Evolutionary conservation across 2,888 invertebrate genomes (phyloP).

Genomic region (Drosophila parthenogenetica): DNA sequence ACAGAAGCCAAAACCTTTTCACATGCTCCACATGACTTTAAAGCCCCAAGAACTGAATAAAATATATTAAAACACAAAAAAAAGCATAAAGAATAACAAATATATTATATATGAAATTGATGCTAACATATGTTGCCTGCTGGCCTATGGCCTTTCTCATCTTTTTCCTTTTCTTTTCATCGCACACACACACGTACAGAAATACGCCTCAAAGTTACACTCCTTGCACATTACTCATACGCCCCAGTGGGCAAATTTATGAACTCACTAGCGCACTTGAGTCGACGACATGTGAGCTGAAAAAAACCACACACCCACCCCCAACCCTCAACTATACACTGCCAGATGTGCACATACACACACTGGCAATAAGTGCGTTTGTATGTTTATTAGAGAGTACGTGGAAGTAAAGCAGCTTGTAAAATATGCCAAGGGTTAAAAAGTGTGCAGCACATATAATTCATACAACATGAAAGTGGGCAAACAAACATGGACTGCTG

Average conservation of each 20-base stretch:
- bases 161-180: constrained; percentile 46
- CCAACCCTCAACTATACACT: constrained; percentile 16
- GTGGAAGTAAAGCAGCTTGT: constrained; percentile 74
- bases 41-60: constrained; percentile 6
- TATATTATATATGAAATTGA: constrained; percentile 60
- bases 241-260: constrained; percentile 82
- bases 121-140: constrained; percentile 68
- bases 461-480: constrained; percentile 69
- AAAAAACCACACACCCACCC: constrained; percentile 31
- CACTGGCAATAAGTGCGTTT: constrained; percentile 69
- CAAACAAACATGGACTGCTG: constrained; percentile 41
- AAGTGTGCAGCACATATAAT: constrained; percentile 77
- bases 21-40: not conserved
- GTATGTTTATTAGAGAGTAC: constrained; percentile 72
- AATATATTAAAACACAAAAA: constrained; percentile 6
- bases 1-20: constrained; percentile 14
- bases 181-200: constrained; percentile 16
- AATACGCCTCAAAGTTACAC: constrained; percentile 57
- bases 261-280: constrained; percentile 78
- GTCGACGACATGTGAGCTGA: constrained; percentile 65
- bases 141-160: constrained; percentile 60
- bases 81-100: not conserved
- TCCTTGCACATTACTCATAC: constrained; percentile 76
- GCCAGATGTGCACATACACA: constrained; percentile 9
- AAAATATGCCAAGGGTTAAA: constrained; percentile 81